Evolutionary conservation across 2,888 invertebrate genomes (phyloP), one percentile per base, ranked within the genome.

Genomic region (Drosophila multiciliata): DNA sequence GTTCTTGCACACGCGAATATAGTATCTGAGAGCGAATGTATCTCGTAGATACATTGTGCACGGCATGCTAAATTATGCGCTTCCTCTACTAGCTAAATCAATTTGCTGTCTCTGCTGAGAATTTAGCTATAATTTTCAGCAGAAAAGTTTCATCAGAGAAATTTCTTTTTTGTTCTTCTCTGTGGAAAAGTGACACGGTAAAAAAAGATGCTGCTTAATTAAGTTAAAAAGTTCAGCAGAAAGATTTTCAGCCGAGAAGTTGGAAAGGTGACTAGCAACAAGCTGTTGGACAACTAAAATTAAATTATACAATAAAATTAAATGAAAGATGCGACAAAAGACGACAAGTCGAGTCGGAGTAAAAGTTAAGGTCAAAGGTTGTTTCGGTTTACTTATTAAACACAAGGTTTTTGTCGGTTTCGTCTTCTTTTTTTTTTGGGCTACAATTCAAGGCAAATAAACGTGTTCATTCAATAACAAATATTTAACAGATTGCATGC

Each of bases 361-460:
- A 45, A 15, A 23, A 45, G 8, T 45, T 45, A 59, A 32, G 29
- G n/a, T 53, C 3, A 32, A 26, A 29, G 29, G 8, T 23, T 45
- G 15, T 3, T 3, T 23, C 45, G 20, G 23, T 45, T 6, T 8
- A 15, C 20, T 45, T 23, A 7, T 45, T 42, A 42, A 45, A 20
- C 20, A 7, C 45, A 42, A 42, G 32, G 17, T 20, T 35, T 49
- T 23, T 33, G 29, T 53, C 12, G 35, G 11, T 35, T 49, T 8
- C n/a, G 38, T 26, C 40, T 20, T 23, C 29, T 33, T 45, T 57
- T 66, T 79, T 75, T 36, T 57, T 52, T 73, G 69, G 83, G 71
- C 73, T 45, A 55, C 75, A 61, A 52, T 62, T 67, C 83, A 80
- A 86, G 87, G 81, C 83, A 79, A 87, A 83, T 70, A 82, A 87